These are phyloP conservation scores for Musca vetustissima DNA, from an alignment of 1,140 invertebrate genomes.

Conservation along the genomic window DNA sequence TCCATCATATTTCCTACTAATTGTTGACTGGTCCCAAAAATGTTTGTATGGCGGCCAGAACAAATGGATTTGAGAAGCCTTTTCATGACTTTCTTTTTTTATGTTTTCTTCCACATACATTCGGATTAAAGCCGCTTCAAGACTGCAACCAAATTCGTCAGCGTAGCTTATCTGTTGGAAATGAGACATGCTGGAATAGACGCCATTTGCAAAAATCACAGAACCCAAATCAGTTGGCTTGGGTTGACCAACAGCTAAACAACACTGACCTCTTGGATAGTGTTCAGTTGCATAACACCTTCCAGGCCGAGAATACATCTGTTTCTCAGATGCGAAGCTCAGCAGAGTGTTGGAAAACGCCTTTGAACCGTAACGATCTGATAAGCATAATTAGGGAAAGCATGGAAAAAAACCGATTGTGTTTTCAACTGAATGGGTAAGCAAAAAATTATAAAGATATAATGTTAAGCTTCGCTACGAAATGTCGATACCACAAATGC, in stretches of 20 bases:
- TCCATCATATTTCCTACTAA: too few relatives aligned
- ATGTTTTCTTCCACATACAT: neutral
- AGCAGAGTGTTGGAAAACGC: conserved; percentile 59
- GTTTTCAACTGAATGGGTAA: conserved; percentile 77
- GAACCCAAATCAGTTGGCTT: conserved; percentile 31
- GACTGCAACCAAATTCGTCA: conserved; percentile 51
- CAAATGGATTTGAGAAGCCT: too few relatives aligned
- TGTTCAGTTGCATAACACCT: conserved; percentile 47
- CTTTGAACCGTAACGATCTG: conserved; percentile 75
- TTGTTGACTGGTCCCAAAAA: too few relatives aligned
- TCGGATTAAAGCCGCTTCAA: conserved; percentile 47
- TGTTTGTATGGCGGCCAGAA: too few relatives aligned
- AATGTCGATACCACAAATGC: too few relatives aligned
- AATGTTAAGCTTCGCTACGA: neutral
- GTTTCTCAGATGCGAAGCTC: conserved; percentile 42
- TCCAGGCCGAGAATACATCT: neutral
- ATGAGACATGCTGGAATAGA: conserved; percentile 49
- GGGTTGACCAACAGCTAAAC: conserved; percentile 1
- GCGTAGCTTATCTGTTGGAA: conserved; percentile 53
- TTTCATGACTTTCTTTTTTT: conserved; percentile 15
- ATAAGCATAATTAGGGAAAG: conserved; percentile 86
- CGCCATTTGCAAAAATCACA: conserved; percentile 28
- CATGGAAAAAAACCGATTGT: conserved; percentile 88
- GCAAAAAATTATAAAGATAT: too few relatives aligned
- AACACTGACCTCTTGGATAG: conserved; percentile 44